Evolutionary conservation across 2,113 vertebrate genomes (phyloP), one percentile per base, ranked within the genome.

Genomic region (Oncorhynchus clarkii): DNA sequence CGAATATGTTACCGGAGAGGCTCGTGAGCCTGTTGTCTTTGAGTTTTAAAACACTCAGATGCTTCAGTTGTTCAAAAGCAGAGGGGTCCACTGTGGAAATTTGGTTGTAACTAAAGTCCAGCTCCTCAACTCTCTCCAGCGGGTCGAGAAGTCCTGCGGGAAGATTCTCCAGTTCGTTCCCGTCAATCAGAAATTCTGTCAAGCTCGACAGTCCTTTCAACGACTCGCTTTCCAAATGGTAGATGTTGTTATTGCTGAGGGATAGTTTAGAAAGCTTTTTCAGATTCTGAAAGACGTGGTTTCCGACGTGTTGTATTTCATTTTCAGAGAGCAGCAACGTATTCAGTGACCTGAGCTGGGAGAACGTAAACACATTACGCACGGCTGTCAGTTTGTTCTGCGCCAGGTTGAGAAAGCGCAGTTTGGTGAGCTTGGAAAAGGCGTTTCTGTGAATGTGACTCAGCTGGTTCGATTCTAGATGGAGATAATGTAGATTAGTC

Each of bases 391-490:
- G 96, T 85, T 94, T 94, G 87, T 99, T 99, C 76, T 94, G 92
- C 0, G 96, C 96, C 68, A 99, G 90, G 86, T 97, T 96, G 0
- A 99, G 94, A 74, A 97, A 96, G 80, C 96, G 96, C 69, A 99
- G 89, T 82, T 94, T 96, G 54, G 91, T 86, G 76, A 99, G 89
- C 59, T 94, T 94, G 0, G 89, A 86, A 74, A 99, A 97, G 1
- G 95, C 93, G 1, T 95, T 93, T 5, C 92, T 95, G 87, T 97
- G 95, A 73, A 99, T 92, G 82, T 95, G 93, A 67, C 90, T 95
- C 80, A 99, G 93, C 75, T 93, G 92, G 84, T 99, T 99, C 62
- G 93, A 94, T 74, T 99, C 97, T 79, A 99, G 87, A 22, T 98
- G 97, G 34, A 99, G 93, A 78, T 96, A 97, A 26, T 96, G 94